A percentile compares a stretch with the other conserved stretches of the same genome.
These are phyloP conservation scores for Microtus obscurus DNA, from an alignment of 2,797 vertebrate species.

Conservation along the genomic window DNA sequence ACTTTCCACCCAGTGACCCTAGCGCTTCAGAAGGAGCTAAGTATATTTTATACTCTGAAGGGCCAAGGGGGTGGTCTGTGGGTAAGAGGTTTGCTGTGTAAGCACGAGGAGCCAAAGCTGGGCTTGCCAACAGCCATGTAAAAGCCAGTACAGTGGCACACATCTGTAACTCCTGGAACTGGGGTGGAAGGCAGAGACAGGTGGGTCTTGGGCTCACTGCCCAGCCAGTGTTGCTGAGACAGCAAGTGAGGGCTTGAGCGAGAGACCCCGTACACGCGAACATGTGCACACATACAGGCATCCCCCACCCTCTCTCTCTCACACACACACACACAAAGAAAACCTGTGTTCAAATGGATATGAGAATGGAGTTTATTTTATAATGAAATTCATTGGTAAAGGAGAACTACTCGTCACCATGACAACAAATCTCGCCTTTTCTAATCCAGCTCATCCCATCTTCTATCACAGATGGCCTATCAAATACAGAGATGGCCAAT, in stretches of 20 bases:
- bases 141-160: background rate
- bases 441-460: background rate
- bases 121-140: background rate
- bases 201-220: background rate
- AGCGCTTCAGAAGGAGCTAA: background rate
- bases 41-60: background rate
- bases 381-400: slow-evolving; percentile 30
- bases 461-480: background rate
- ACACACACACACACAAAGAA: too few relatives aligned
- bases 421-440: background rate
- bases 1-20: background rate
- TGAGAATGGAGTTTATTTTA: background rate
- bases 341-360: background rate
- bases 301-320: too few relatives aligned
- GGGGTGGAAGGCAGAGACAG: background rate
- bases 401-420: background rate
- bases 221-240: background rate
- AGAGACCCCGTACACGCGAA: background rate
- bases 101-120: background rate
- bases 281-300: background rate
- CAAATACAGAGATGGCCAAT: background rate
- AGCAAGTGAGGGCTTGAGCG: background rate
- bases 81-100: background rate
- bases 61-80: background rate
- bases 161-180: background rate